A percentile compares a stretch with the other conserved stretches of the same genome.
These are phyloP conservation scores for Microchrysa polita DNA, from an alignment of 2,888 invertebrate species.

Conservation along the genomic window DNA sequence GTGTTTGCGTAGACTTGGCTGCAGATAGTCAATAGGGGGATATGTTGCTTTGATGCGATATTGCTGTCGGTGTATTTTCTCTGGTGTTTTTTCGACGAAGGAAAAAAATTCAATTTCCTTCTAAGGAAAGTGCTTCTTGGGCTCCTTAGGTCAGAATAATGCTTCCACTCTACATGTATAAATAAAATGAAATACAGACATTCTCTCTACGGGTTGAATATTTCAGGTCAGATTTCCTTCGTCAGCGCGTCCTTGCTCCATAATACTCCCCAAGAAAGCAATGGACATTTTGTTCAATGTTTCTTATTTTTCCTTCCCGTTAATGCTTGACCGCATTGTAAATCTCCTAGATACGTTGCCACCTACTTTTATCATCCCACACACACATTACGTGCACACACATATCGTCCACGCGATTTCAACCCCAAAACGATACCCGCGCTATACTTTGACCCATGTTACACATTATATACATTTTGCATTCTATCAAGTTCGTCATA, in stretches of 20 bases:
- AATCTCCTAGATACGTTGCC: background rate
- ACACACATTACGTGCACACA: too few species aligned
- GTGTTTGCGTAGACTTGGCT: constrained; percentile 7
- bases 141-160: too few species aligned
- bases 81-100: background rate
- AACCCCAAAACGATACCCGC: background rate
- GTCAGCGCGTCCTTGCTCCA: constrained; percentile 34
- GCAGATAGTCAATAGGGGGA: background rate
- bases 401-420: too few species aligned
- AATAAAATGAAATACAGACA: constrained; percentile 18
- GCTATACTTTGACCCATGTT: background rate
- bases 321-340: background rate
- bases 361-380: background rate
- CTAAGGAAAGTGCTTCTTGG: background rate
- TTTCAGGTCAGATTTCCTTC: constrained; percentile 19
- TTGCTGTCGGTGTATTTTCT: background rate
- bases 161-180: background rate
- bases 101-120: constrained; percentile 29
- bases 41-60: constrained; percentile 5
- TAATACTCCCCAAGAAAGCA: constrained; percentile 10
- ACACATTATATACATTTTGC: constrained; percentile 12
- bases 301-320: background rate
- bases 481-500: background rate
- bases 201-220: constrained; percentile 1
- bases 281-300: background rate